These are phyloP conservation scores for Panthera uncia DNA, from an alignment of 2,113 vertebrate species.

Conservation along the genomic window DNA sequence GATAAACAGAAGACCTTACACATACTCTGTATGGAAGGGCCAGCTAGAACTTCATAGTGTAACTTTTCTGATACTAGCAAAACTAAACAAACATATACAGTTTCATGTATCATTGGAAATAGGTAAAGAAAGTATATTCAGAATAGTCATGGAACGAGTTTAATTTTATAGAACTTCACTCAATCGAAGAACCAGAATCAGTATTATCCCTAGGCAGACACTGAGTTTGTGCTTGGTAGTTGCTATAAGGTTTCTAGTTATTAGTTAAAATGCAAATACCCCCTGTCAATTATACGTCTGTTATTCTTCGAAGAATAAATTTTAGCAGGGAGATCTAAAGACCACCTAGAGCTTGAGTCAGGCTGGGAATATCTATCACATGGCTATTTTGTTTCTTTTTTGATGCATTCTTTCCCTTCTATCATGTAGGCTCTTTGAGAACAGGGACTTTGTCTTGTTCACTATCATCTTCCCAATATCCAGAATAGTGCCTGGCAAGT, in stretches of 20 bases:
- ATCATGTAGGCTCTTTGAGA: background rate
- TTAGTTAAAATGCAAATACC: background rate
- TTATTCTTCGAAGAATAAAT: background rate
- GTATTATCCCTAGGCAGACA: background rate
- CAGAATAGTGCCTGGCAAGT: background rate
- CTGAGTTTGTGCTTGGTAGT: background rate
- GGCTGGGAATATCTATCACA: background rate
- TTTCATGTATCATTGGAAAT: background rate
- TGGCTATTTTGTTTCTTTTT: background rate
- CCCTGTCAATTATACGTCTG: background rate
- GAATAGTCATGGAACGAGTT: background rate
- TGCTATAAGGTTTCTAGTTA: conserved; percentile 15
- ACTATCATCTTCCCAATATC: background rate
- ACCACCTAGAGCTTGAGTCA: background rate
- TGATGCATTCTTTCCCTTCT: background rate
- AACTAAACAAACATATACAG: background rate
- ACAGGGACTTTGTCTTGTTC: background rate
- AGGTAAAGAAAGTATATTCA: background rate
- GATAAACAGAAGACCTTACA: background rate
- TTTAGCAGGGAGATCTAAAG: background rate
- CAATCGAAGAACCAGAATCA: background rate
- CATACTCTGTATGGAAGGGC: background rate
- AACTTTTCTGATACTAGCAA: background rate
- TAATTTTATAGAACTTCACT: background rate
- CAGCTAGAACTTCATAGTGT: background rate